Evolutionary conservation across 2,888 invertebrate species (phyloP).

Genomic region (Ectobius pallidus): DNA sequence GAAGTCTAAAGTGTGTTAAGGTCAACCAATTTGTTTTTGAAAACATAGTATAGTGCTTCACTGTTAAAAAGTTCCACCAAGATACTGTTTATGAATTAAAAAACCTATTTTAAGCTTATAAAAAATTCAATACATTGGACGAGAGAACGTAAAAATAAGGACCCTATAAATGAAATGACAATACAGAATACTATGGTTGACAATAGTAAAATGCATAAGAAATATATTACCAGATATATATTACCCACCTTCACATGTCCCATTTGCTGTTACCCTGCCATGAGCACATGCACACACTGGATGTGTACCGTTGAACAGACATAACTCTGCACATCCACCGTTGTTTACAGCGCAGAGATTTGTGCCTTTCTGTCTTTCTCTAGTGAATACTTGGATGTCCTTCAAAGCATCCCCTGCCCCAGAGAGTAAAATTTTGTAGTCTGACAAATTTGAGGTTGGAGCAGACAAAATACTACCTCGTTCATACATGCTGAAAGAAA

Average conservation of each 20-base stretch:
- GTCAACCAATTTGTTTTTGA: too few species aligned
- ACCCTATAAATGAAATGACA: too few species aligned
- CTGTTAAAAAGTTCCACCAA: too few species aligned
- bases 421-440: conserved; percentile 61
- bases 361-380: conserved; percentile 60
- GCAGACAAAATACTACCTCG: conserved; percentile 71
- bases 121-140: too few species aligned
- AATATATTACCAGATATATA: too few species aligned
- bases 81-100: too few species aligned
- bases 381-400: conserved; percentile 69
- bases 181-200: too few species aligned
- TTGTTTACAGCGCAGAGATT: conserved; percentile 70
- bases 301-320: conserved; percentile 71
- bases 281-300: conserved; percentile 83
- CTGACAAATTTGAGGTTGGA: conserved; percentile 64
- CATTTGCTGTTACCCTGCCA: conserved; percentile 72
- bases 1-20: too few species aligned
- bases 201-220: too few species aligned
- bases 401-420: conserved; percentile 70
- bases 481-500: conserved; percentile 55
- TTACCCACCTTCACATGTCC: conserved; percentile 65
- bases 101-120: too few species aligned
- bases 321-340: conserved; percentile 79
- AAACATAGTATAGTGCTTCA: too few species aligned
- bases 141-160: too few species aligned